Evolutionary conservation across 37 sponge, comb jelly and placozoan species (phyloP).

Genomic region (Agelas oroides): DNA sequence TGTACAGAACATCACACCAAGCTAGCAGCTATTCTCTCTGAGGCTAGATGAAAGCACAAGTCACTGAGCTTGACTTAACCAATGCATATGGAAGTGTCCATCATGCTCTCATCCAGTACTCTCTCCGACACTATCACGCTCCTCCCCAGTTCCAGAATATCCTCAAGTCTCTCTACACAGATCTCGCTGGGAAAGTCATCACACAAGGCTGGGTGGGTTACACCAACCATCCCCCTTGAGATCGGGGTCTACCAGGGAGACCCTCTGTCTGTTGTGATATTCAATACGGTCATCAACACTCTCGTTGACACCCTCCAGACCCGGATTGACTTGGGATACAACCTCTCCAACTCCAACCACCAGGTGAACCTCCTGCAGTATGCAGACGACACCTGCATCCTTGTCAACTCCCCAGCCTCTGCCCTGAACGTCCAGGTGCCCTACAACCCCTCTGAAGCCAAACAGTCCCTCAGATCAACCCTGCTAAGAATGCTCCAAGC

Average conservation of each 20-base stretch:
- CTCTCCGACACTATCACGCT: constrained; percentile 39
- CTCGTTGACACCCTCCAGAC: constrained; percentile 20
- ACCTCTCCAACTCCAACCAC: constrained; percentile 9
- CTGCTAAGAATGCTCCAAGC: neutral
- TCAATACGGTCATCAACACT: constrained; percentile 43
- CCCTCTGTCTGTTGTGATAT: constrained; percentile 43
- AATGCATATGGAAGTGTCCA: constrained; percentile 57
- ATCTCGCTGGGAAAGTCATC: constrained; percentile 22
- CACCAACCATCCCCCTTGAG: constrained; percentile 8
- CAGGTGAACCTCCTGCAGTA: constrained; percentile 23
- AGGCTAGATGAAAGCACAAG: constrained; percentile 28
- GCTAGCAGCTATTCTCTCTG: neutral
- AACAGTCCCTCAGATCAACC: too few relatives aligned
- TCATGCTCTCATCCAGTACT: constrained; percentile 31
- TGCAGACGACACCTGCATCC: constrained; percentile 34
- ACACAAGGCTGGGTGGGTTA: constrained; percentile 23
- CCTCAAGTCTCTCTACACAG: constrained; percentile 23
- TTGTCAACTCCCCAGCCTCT: constrained; percentile 33
- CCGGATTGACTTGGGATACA: constrained; percentile 12
- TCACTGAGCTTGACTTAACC: constrained; percentile 32
- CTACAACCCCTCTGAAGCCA: too few relatives aligned
- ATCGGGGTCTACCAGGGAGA: constrained; percentile 47
- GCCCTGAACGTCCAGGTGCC: neutral
- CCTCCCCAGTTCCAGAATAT: constrained; percentile 15
- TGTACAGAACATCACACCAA: constrained; percentile 34